Conservation (phyloP, 2,888 invertebrate species). For the Apotomis betuletana region DNA sequence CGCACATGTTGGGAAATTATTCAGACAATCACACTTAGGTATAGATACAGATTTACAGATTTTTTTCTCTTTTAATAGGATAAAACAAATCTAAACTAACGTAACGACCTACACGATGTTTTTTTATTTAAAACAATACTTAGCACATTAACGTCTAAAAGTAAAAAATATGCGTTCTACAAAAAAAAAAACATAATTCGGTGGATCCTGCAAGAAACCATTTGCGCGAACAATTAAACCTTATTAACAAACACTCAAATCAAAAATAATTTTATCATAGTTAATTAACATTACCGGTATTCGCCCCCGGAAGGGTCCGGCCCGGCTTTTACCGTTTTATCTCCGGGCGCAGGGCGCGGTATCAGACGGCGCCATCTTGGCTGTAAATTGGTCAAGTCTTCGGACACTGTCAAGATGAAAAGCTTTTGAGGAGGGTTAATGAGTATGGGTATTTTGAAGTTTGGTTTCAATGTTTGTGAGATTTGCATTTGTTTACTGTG, state of each 20-base stretch:
- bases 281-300: constrained; percentile 37
- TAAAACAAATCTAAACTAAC: too few species aligned
- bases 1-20: constrained; percentile 48
- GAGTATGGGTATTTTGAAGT: constrained; percentile 58
- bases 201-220: too few species aligned
- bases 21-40: too few species aligned
- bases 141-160: too few species aligned
- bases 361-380: constrained; percentile 75
- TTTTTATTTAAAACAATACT: too few species aligned
- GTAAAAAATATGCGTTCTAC: too few species aligned
- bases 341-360: constrained; percentile 69
- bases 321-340: constrained; percentile 70
- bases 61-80: too few species aligned
- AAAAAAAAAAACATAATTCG: too few species aligned
- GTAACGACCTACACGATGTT: too few species aligned
- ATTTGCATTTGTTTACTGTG: constrained; percentile 14
- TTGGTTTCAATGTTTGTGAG: constrained; percentile 15
- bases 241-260: constrained; percentile 11
- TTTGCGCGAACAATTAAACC: not conserved
- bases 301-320: constrained; percentile 52
- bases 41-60: too few species aligned
- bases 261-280: constrained; percentile 26
- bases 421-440: constrained; percentile 78
- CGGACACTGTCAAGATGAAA: constrained; percentile 74
- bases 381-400: constrained; percentile 65